Evolutionary conservation across 2,113 vertebrate species (phyloP), one percentile per base, ranked within the genome.

Genomic region (Tragelaphus imberbis): DNA sequence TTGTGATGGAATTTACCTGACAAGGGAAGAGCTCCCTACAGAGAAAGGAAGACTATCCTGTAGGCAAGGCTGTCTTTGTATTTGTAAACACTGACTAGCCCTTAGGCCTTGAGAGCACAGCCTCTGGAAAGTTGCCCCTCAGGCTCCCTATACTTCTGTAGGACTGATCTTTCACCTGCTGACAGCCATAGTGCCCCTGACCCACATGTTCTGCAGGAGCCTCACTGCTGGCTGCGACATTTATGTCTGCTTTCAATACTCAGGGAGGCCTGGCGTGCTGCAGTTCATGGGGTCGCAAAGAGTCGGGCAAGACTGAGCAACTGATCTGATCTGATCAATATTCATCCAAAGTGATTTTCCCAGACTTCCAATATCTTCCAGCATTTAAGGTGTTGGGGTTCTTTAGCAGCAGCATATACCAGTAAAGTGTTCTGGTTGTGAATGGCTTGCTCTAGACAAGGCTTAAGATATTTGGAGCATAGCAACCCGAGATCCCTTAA

Each of bases 101-200:
- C 33, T 44, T 2, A 14, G 61, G 44, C n/a, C 33, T 7, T 23
- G 23, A 53, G 14, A 55, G 23, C 47, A 53, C 25, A 89, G 84
- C 17, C 55, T 36, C 51, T 47, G 44, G 6, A 77, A 59, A 80
- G 30, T 7, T 81, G 25, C 19, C 53, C 5, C 27, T 44, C 63
- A 16, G 25, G n/a, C 33, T 27, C 23, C n/a, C 58, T 49, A 2
- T 28, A n/a, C 7, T 7, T 71, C 13, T 19, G 0, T 47, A 40
- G 51, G 14, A 87, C 23, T 44, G n/a, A 12, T 2, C 33, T 21
- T 28, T 82, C 2, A 23, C 6, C 13, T 25, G 30, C 33, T 71
- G 17, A 58, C 28, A 55, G 7, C 6, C 3, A 15, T 3, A 6
- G 14, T 3, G 49, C 17, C 7, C 12, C 2, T 21, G 10, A 30